phyloP scores from a whole-genome alignment of 2,113 vertebrate species.

The Gymnarchus niloticus region DNA sequence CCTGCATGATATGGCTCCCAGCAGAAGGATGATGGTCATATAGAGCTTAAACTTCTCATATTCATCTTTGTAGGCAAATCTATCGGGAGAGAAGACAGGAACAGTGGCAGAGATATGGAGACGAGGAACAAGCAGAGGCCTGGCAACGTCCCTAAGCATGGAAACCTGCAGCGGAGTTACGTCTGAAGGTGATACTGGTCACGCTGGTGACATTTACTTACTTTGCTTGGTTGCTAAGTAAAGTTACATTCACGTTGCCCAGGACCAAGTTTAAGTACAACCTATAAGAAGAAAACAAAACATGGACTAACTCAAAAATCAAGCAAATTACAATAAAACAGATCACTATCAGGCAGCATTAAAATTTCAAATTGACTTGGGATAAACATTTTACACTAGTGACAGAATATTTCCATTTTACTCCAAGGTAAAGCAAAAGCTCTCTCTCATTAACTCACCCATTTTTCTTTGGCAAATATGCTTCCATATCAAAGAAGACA shows the following conservation, averaged over 20 bases:
- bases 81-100: slow-evolving; percentile 34
- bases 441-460: slow-evolving; percentile 61
- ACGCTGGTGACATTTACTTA: slow-evolving; percentile 50
- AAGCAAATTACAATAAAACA: not conserved
- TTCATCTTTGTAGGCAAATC: slow-evolving; percentile 97
- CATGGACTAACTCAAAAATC: not conserved
- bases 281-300: slow-evolving; percentile 57
- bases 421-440: not conserved
- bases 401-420: not conserved
- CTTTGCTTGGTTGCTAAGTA: slow-evolving; percentile 96
- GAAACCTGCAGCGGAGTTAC: not conserved
- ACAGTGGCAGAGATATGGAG: not conserved
- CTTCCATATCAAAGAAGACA: slow-evolving; percentile 94
- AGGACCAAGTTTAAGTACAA: slow-evolving; percentile 91
- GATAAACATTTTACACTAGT: not conserved
- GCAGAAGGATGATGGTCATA: slow-evolving; percentile 91
- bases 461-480: slow-evolving; percentile 95
- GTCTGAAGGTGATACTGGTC: not conserved
- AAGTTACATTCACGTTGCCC: slow-evolving; percentile 92
- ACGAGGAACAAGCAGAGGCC: not conserved
- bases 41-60: slow-evolving; percentile 98
- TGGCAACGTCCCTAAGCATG: not conserved
- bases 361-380: not conserved
- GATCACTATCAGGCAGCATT: not conserved
- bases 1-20: slow-evolving; percentile 84